Evolutionary conservation across 2,797 vertebrate genomes (phyloP).

Genomic region (Telmatherina bonti): DNA sequence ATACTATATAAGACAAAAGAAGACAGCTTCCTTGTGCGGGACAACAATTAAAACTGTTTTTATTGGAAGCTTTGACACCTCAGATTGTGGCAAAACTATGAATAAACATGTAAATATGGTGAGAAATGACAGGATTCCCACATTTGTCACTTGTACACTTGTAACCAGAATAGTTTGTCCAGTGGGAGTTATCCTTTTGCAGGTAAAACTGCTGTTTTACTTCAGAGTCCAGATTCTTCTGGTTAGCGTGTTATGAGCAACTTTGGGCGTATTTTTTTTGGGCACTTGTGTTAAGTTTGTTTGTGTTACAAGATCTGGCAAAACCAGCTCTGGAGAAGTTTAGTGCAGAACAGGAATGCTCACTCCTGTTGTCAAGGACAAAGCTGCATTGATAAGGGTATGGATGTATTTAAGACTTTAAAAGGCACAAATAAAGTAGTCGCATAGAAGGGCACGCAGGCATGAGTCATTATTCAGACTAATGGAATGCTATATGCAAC

Average conservation of each 20-base stretch:
- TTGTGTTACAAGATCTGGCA: too few species aligned
- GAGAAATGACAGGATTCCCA: too few species aligned
- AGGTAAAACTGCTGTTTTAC: too few species aligned
- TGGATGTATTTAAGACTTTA: background rate
- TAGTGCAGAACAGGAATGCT: too few species aligned
- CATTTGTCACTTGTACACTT: too few species aligned
- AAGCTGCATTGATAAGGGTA: background rate
- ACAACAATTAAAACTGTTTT: background rate
- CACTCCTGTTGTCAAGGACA: background rate
- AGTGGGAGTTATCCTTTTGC: background rate
- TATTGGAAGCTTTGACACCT: background rate
- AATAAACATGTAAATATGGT: too few species aligned
- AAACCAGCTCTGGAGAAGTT: background rate
- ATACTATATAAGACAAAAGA: too few species aligned
- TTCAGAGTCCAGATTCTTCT: background rate
- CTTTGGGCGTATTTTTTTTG: too few species aligned
- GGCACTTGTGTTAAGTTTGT: too few species aligned
- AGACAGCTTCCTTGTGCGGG: background rate
- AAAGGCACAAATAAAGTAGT: background rate
- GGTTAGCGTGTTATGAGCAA: too few species aligned
- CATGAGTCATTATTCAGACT: background rate
- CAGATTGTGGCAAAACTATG: background rate
- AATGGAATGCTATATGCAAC: background rate
- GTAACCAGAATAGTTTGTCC: too few species aligned
- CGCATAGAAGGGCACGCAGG: background rate